Evolutionary conservation across 2,797 vertebrate species (phyloP).

Genomic region (Phoeniculus purpureus): DNA sequence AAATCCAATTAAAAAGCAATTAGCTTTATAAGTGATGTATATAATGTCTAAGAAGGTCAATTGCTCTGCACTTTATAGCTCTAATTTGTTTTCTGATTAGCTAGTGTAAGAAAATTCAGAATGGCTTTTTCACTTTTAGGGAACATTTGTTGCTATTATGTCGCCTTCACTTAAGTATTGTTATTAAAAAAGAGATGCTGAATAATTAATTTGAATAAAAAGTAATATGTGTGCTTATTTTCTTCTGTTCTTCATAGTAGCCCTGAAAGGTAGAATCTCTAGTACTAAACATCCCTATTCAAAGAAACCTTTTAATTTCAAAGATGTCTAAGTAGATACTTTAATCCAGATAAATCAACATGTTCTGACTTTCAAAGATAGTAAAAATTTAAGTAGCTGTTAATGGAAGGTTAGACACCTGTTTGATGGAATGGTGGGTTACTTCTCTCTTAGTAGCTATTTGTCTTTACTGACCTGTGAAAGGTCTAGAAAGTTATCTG

Average conservation of each 20-base stretch:
- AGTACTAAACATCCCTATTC: not conserved
- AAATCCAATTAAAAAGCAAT: conserved; percentile 63
- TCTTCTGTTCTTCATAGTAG: not conserved
- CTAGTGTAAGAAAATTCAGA: not conserved
- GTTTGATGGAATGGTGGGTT: not conserved
- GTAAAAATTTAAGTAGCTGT: not conserved
- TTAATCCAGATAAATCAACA: not conserved
- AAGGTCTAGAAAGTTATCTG: not conserved
- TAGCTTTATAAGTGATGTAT: conserved; percentile 47
- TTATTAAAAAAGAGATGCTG: not conserved
- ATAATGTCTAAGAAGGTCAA: conserved; percentile 33
- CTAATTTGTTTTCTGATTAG: conserved; percentile 32
- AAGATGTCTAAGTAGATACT: not conserved
- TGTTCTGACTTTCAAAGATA: not conserved
- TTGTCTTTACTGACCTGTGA: not conserved
- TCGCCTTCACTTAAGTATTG: not conserved
- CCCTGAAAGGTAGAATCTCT: not conserved
- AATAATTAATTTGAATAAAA: not conserved
- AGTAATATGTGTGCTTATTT: not conserved
- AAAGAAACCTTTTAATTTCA: not conserved
- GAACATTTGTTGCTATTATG: not conserved
- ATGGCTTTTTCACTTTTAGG: not conserved
- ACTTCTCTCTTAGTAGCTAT: not conserved
- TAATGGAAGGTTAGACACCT: not conserved
- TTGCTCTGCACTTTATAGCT: conserved; percentile 5